phyloP scores from a whole-genome alignment of 1,140 invertebrate species.

The Dendroctonus valens region DNA sequence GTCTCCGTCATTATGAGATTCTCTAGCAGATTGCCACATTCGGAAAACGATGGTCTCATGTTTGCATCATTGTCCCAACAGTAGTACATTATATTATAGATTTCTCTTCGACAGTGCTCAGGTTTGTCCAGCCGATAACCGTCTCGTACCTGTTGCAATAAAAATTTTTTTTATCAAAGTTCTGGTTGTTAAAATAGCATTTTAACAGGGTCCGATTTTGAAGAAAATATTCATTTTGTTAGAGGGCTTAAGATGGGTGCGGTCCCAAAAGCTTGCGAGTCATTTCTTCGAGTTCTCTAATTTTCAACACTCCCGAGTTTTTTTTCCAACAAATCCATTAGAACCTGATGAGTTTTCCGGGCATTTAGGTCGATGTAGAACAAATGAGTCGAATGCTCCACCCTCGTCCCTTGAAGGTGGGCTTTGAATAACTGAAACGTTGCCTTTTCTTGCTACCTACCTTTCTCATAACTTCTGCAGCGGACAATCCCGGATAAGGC shows the following conservation, averaged over 20 bases:
- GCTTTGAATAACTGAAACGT: too few species aligned
- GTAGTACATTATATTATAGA: constrained; percentile 93
- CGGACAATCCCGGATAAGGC: constrained; percentile 83
- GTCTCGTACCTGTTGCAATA: constrained; percentile 65
- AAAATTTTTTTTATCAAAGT: not conserved
- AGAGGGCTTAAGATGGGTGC: too few species aligned
- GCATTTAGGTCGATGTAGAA: too few species aligned
- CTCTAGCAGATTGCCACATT: constrained; percentile 77
- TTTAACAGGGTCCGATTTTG: too few species aligned
- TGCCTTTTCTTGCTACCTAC: constrained; percentile 37
- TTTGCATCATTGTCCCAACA: constrained; percentile 84
- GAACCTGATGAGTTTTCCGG: too few species aligned
- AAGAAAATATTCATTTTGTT: too few species aligned
- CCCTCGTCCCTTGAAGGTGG: too few species aligned
- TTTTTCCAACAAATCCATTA: too few species aligned
- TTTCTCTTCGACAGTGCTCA: constrained; percentile 81
- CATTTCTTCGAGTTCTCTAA: too few species aligned
- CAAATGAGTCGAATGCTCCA: too few species aligned
- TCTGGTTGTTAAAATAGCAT: not conserved
- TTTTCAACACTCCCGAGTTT: too few species aligned
- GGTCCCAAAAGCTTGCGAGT: too few species aligned
- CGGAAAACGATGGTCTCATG: constrained; percentile 73
- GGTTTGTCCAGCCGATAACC: constrained; percentile 85
- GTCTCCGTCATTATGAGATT: constrained; percentile 82
- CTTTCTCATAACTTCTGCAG: constrained; percentile 78